Base-by-base conservation (phyloP, 2,113 vertebrate species). In the Tor tambroides region DNA sequence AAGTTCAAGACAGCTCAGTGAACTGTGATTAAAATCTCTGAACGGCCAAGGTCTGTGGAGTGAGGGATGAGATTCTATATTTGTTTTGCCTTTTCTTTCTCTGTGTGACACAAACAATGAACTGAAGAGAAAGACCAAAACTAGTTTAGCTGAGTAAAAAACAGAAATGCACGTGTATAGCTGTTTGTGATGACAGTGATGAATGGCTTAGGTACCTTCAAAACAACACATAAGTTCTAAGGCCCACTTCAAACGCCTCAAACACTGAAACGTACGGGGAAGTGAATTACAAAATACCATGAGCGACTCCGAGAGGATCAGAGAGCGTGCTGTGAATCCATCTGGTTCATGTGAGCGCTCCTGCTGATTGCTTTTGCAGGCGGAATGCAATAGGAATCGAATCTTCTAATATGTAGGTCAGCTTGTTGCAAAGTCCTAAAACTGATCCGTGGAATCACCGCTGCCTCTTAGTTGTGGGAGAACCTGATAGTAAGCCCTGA, bases 361-460 rank as follows among this genome's bases (percentile, higher is more conserved):
- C 77, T 61, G 77, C 77, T 80, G 63, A 86, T 51, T 19, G 85
- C 85, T 81, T 80, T 80, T 85, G 83, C 85, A 84, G 87, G 75
- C 28, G 9, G 59, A 87, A 84, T 71, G 85, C 87, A 86, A 59
- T 54, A 79, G 65, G 88, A 89, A 74, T 30, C 41, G 19, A 35
- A 9, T 67, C 65, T 75, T 67, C 41, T 7, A 26, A 89, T 87
- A 87, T 83, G 88, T 89, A 87, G 88, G 86, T 87, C 83, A 56
- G 56, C 81, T 61, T 51, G 65, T 54, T 86, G 32, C 46, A n/a
- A 54, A 72, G 23, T 54, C 78, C 54, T 5, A 6, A 85, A 35
- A 65, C 23, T 38, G 76, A 82, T 82, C 83, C 71, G 21, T 30
- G 71, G 61, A 59, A 51, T 71, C 38, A 26, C 17, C 2, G 9